Evolutionary conservation across 2,888 invertebrate genomes (phyloP).

Genomic region (Athalia cordata): DNA sequence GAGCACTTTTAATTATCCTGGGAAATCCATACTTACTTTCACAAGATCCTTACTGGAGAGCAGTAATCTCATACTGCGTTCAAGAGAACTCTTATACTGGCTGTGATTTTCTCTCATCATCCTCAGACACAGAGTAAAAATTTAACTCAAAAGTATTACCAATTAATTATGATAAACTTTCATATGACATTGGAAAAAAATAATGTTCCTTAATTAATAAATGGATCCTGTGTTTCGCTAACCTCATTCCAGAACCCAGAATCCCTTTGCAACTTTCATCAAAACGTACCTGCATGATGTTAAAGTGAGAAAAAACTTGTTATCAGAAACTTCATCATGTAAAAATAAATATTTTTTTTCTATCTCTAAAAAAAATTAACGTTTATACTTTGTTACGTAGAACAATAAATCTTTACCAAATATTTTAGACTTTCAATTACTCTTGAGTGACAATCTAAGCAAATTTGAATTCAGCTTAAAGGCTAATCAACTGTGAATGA

Average conservation of each 20-base stretch:
- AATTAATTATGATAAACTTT: neutral
- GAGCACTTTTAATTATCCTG: constrained; percentile 85
- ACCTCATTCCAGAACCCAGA: too few species aligned
- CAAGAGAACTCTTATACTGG: constrained; percentile 82
- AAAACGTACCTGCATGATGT: too few species aligned
- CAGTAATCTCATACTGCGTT: constrained; percentile 79
- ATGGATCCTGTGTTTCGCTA: too few species aligned
- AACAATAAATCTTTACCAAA: constrained; percentile 3
- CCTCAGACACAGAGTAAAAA: neutral
- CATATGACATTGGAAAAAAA: neutral
- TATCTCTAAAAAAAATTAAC: neutral
- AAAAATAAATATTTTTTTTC: neutral
- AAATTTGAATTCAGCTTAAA: neutral
- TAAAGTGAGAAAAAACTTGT: too few species aligned
- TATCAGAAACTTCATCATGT: too few species aligned
- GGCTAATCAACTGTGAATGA: neutral
- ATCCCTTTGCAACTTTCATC: too few species aligned
- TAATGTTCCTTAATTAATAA: neutral
- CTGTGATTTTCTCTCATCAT: constrained; percentile 73
- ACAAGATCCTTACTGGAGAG: constrained; percentile 82
- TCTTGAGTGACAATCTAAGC: neutral
- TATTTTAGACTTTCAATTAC: neutral
- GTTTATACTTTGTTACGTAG: neutral
- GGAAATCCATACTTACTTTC: constrained; percentile 87
- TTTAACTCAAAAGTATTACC: neutral